Evolutionary conservation across 2,888 invertebrate genomes (phyloP), one percentile per base, ranked within the genome.

Genomic region (Xanthostigma xanthostigma): DNA sequence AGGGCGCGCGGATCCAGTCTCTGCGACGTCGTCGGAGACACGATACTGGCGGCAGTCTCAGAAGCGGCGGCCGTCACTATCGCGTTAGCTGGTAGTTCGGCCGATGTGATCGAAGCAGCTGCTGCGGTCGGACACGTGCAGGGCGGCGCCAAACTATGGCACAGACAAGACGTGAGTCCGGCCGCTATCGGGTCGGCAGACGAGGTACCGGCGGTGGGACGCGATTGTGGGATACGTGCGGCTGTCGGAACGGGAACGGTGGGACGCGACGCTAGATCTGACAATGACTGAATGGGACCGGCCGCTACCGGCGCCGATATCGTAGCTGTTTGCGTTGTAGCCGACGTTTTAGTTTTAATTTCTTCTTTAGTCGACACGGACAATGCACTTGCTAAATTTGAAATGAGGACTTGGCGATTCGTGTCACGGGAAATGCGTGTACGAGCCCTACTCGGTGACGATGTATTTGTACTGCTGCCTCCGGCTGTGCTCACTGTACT

Each of bases 401-500:
- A 38, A 38, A 48, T n/a, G 12, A 47, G 14, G 48, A 52, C 44
- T 49, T 43, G 44, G 36, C 37, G 40, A 44, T 49, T 50, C 42
- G 45, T 44, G 49, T 42, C 45, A 33, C 45, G 50, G 40, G 48
- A 50, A 13, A 49, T 50, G 36, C 43, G 46, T 44, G 34, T 46
- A 37, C 39, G 47, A 40, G 46, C 14, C 14, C 38, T 36, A 36
- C 39, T 42, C 27, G 44, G 40, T 43, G 56, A 37, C 51, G 53
- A 33, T 50, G 49, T 45, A n/a, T 27, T 45, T 27, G 27, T 27
- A 40, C 54, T 43, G 36, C 61, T 54, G 63, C 54, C 71, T 62
- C 60, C 70, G 56, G 64, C 68, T 52, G 73, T 72, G 4, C 84
- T 83, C 11, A 90, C 82, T 10, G 92, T 92, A 58, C 93, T 93